These are phyloP conservation scores for Drosophila triauraria DNA, from an alignment of 1,140 invertebrate genomes.

Conservation along the genomic window DNA sequence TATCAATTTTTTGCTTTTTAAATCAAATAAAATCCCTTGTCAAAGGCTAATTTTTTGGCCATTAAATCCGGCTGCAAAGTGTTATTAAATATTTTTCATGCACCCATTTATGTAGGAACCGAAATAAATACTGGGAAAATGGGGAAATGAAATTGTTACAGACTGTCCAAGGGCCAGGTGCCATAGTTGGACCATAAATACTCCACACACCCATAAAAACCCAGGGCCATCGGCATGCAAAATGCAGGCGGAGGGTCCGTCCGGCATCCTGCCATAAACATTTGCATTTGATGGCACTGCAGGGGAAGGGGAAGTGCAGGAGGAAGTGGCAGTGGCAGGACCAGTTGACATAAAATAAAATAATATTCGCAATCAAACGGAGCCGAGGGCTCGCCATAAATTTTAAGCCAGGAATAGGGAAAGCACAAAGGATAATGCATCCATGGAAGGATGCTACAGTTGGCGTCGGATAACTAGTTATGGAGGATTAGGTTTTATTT, in stretches of 20 bases:
- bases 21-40: not conserved
- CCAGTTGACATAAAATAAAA: constrained; percentile 49
- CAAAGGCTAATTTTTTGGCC: not conserved
- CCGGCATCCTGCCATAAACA: constrained; percentile 36
- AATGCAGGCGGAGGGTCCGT: constrained; percentile 21
- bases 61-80: constrained; percentile 12
- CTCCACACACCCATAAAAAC: constrained; percentile 32
- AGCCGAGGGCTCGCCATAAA: constrained; percentile 29
- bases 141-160: constrained; percentile 27
- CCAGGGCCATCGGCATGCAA: constrained; percentile 38
- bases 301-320: not conserved
- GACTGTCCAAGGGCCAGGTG: constrained; percentile 18
- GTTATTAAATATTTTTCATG: constrained; percentile 14
- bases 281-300: constrained; percentile 45
- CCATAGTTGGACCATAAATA: constrained; percentile 46
- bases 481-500: no score
- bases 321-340: not conserved
- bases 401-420: not conserved
- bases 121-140: constrained; percentile 1
- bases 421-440: constrained; percentile 16
- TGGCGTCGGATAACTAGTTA: not conserved
- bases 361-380: constrained; percentile 49
- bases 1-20: not conserved
- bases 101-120: not conserved
- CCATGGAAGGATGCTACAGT: not conserved